These are phyloP conservation scores for Rhaphigaster nebulosa DNA, from an alignment of 2,888 invertebrate species.

Conservation along the genomic window DNA sequence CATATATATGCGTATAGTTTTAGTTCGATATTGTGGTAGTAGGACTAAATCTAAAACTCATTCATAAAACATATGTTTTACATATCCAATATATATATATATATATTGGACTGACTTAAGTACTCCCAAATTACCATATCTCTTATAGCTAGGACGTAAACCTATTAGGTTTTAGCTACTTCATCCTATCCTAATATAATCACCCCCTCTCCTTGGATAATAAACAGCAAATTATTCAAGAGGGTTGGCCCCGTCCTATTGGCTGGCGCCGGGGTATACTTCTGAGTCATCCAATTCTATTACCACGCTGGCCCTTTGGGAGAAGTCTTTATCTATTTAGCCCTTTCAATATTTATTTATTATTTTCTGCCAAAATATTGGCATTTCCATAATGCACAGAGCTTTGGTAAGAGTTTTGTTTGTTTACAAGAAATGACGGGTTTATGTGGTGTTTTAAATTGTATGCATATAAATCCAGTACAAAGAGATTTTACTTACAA, in stretches of 20 bases:
- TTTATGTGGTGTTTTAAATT: neutral
- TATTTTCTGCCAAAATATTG: neutral
- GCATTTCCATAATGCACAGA: neutral
- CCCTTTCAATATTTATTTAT: neutral
- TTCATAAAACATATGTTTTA: neutral
- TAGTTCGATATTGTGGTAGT: neutral
- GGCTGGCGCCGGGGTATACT: neutral
- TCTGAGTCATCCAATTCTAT: slow-evolving; percentile 30
- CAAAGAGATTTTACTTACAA: too few species aligned
- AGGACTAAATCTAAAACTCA: neutral
- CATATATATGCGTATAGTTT: too few species aligned
- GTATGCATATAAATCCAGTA: too few species aligned
- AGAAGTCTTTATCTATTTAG: neutral
- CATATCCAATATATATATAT: too few species aligned
- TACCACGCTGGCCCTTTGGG: neutral
- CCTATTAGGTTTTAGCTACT: neutral
- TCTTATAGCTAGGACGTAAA: neutral
- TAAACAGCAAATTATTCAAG: slow-evolving; percentile 30
- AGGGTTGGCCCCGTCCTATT: neutral
- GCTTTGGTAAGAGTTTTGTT: neutral
- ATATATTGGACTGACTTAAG: neutral
- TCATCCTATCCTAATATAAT: neutral
- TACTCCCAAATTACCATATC: neutral
- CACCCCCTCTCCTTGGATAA: slow-evolving; percentile 10
- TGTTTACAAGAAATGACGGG: neutral